Base-by-base conservation (phyloP, 2,797 vertebrate species). In the Lepilemur ruficaudatus region DNA sequence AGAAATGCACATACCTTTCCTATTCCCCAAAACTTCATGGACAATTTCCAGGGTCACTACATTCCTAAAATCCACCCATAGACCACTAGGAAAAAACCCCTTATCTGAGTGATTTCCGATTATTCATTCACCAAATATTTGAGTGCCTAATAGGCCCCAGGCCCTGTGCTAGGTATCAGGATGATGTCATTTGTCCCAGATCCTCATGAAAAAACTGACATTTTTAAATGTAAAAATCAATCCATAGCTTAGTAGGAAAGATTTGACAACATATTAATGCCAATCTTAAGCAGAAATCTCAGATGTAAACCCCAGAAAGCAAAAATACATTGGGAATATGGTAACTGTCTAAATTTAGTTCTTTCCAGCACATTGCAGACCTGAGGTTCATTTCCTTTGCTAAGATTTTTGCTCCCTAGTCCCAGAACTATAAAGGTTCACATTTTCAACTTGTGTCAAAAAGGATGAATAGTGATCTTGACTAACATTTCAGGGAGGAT, bases 181-280 rank as follows among this genome's bases (percentile, higher is more conserved):
- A 85, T 96, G 73, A 72, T 59, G 61, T 30, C 41, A 50, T 22
- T 48, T 67, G 13, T 84, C 55, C 9, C 25, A 50, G 69, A 69
- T 59, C 59, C 17, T 88, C 30, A 46, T n/a, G 65, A 80, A 83
- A 94, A 95, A 93, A 63, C 15, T 76, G 43, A 85, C 63, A 91
- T 78, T 92, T 95, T 80, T 6, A 85, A 85, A 81, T 59, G 17
- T 23, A 67, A 95, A 86, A 75, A 59, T 95, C 28, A 86, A 80
- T 48, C 5, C 63, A 72, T 41, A 92, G 55, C 23, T 92, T 22
- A 84, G n/a, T 32, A 76, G 70, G 52, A 91, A 94, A 89, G 63
- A 81, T 52, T 41, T 94, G 52, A 95, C 46, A 94, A 94, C 93
- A 92, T 57, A 80, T 13, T 88, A 63, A 89, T 38, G 59, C 65